Conservation (phyloP, 2,113 vertebrate genomes). For the Riparia riparia region DNA sequence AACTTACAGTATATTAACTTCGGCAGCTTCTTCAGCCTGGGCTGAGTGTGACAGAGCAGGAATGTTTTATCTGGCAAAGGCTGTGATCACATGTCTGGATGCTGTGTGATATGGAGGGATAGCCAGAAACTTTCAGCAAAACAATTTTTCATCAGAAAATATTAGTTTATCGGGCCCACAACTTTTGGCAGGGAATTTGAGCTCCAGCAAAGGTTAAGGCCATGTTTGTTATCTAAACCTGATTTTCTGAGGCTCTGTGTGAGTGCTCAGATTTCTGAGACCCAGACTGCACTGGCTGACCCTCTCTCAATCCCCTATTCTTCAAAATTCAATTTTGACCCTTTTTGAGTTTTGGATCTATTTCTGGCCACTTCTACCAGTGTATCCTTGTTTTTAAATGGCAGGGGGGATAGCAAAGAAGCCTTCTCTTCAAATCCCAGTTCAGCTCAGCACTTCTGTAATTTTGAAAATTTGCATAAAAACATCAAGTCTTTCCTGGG, state of each 20-base stretch:
- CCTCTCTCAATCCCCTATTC: background rate
- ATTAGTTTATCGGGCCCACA: background rate
- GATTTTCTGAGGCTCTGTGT: background rate
- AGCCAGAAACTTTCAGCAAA: background rate
- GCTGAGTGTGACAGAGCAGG: background rate
- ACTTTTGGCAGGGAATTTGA: background rate
- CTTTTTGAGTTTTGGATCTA: conserved; percentile 1
- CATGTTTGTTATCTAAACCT: background rate
- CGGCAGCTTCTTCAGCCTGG: background rate
- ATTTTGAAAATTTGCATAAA: conserved; percentile 44
- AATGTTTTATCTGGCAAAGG: background rate
- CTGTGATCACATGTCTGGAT: background rate
- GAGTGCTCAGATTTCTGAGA: background rate
- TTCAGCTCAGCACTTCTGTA: conserved; percentile 25
- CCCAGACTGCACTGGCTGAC: background rate
- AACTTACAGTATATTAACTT: background rate
- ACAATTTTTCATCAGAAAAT: background rate
- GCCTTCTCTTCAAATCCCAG: background rate
- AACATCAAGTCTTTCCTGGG: background rate
- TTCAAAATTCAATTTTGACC: background rate
- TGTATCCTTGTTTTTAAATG: background rate
- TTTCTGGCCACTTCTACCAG: background rate
- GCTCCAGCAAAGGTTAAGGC: background rate
- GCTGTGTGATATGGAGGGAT: background rate
- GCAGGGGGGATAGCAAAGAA: conserved; percentile 28